phyloP scores from a whole-genome alignment of 2,888 invertebrate genomes.

The Caenorhabditis uteleia region DNA sequence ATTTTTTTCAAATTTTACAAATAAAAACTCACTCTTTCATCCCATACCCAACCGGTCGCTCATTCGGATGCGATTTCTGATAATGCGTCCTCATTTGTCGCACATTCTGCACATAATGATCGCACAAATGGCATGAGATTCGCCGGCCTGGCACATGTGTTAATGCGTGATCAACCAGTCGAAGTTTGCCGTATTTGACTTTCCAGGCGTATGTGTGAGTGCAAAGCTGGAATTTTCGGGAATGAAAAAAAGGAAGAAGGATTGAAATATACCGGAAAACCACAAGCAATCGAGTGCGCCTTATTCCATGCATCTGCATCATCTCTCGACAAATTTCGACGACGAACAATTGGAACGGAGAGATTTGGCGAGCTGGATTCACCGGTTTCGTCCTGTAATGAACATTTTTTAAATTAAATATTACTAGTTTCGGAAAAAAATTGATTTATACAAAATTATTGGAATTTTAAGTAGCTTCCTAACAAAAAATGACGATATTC shows the following conservation, averaged over 20 bases:
- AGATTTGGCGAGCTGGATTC: too few relatives aligned
- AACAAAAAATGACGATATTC: too few relatives aligned
- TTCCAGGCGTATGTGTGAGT: slow-evolving; percentile 23
- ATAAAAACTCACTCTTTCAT: slow-evolving; percentile 19
- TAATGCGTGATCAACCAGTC: slow-evolving; percentile 29
- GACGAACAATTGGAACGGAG: too few relatives aligned
- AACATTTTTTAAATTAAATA: too few relatives aligned
- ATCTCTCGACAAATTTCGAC: too few relatives aligned
- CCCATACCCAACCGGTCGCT: slow-evolving; percentile 22
- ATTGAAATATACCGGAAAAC: too few relatives aligned
- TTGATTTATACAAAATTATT: too few relatives aligned
- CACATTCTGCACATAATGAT: slow-evolving; percentile 21
- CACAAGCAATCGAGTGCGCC: too few relatives aligned
- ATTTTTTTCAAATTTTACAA: not conserved
- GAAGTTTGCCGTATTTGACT: slow-evolving; percentile 32
- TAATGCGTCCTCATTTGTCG: slow-evolving; percentile 29
- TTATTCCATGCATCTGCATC: too few relatives aligned
- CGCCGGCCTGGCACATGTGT: slow-evolving; percentile 8
- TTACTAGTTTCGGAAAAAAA: too few relatives aligned
- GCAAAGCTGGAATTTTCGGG: slow-evolving; percentile 18
- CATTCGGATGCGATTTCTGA: slow-evolving; percentile 17
- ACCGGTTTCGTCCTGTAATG: too few relatives aligned
- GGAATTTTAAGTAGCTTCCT: too few relatives aligned
- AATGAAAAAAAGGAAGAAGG: not conserved
- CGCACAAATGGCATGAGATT: slow-evolving; percentile 26